phyloP scores from a whole-genome alignment of 2,113 vertebrate species.

The Caracal caracal region DNA sequence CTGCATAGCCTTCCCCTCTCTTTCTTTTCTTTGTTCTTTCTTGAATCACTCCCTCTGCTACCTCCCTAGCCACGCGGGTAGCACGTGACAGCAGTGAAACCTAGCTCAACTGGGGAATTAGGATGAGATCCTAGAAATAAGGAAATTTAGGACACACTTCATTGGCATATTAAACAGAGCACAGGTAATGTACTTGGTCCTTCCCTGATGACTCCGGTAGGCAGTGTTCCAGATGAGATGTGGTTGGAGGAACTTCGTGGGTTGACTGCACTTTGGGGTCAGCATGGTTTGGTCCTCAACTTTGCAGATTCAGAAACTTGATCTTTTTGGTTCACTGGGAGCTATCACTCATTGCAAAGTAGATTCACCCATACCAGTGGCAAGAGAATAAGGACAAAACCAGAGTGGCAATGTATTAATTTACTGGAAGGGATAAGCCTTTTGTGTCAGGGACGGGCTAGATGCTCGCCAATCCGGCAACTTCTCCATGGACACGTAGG shows the following conservation, averaged over 20 bases:
- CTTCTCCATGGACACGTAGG: not conserved
- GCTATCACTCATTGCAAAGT: not conserved
- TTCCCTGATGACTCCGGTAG: not conserved
- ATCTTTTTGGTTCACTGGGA: not conserved
- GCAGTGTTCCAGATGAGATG: not conserved
- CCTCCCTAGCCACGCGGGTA: not conserved
- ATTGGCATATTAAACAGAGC: not conserved
- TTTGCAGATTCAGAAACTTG: not conserved
- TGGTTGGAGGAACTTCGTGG: not conserved
- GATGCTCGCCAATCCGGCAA: not conserved
- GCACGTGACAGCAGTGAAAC: not conserved
- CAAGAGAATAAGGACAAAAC: not conserved
- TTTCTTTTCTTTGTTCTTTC: not conserved
- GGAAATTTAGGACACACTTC: not conserved
- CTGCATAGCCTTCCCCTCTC: not conserved
- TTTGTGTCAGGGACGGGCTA: not conserved
- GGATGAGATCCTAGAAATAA: not conserved
- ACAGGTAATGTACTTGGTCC: not conserved
- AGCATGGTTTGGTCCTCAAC: not conserved
- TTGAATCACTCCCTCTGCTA: not conserved
- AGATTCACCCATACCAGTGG: not conserved
- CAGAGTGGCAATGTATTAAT: not conserved
- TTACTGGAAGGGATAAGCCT: not conserved
- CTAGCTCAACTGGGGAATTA: not conserved
- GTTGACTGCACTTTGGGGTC: not conserved